Conservation (phyloP, 2,888 invertebrate species). For the Drosophila eohydei region DNA sequence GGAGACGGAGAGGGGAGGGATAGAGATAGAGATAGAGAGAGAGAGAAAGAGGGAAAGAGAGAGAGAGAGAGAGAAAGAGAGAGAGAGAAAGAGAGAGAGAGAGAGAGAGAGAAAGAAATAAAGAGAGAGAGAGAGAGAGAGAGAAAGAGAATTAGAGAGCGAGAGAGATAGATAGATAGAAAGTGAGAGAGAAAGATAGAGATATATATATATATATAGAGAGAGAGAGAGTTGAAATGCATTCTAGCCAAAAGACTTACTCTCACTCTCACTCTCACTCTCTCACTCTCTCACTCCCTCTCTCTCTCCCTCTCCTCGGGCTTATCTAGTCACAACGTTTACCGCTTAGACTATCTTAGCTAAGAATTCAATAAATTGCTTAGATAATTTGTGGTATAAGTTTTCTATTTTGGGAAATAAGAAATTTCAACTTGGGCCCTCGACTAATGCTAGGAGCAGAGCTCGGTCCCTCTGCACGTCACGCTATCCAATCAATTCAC, state of each 20-base stretch:
- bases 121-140: too few species aligned
- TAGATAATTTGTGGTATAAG: neutral
- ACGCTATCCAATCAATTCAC: constrained; percentile 39
- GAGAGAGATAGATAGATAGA: too few species aligned
- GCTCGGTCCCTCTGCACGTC: neutral
- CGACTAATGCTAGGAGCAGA: neutral
- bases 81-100: neutral
- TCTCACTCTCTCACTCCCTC: too few species aligned
- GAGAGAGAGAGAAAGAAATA: neutral
- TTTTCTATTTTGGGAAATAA: neutral
- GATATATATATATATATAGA: too few species aligned
- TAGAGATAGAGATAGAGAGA: neutral
- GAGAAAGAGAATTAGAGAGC: too few species aligned
- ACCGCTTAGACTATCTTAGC: neutral
- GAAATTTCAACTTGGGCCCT: neutral
- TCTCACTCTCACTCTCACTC: too few species aligned
- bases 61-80: neutral
- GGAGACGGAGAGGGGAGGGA: neutral
- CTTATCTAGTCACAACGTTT: neutral
- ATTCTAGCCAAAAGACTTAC: too few species aligned
- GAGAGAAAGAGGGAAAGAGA: neutral
- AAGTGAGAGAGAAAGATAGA: too few species aligned
- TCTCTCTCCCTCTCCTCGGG: too few species aligned
- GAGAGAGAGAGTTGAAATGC: too few species aligned
- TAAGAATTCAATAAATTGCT: neutral